Evolutionary conservation across 2,888 invertebrate genomes (phyloP).

Genomic region (Diploptera punctata): DNA sequence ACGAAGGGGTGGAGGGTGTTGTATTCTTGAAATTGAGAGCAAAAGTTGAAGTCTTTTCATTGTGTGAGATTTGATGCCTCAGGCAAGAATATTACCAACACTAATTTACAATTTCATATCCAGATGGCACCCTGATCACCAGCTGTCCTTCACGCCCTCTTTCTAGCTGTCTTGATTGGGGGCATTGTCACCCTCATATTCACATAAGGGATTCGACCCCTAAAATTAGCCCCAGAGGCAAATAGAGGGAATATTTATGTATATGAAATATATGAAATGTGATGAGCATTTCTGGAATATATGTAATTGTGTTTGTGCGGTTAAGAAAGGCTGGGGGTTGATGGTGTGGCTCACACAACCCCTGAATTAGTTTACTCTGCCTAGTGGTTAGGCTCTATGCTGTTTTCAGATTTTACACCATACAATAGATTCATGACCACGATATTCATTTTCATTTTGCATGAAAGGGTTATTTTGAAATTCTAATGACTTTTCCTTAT

Average conservation of each 20-base stretch:
- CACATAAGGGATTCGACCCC: conserved; percentile 17
- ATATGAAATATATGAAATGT: conserved; percentile 27
- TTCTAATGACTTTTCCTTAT: too few species aligned
- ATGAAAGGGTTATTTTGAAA: too few species aligned
- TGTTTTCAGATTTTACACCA: too few species aligned
- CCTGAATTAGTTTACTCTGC: not conserved
- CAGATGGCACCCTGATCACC: conserved; percentile 25
- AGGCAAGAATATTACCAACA: conserved; percentile 3
- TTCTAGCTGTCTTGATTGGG: conserved; percentile 12
- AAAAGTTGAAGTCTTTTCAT: too few species aligned
- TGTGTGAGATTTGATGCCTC: not conserved
- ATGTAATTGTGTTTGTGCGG: conserved; percentile 13
- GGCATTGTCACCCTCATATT: conserved; percentile 18
- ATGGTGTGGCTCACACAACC: not conserved
- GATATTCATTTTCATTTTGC: too few species aligned
- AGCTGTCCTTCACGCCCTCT: not conserved
- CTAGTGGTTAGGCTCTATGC: not conserved
- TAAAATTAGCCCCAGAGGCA: conserved; percentile 29
- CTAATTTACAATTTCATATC: conserved; percentile 33
- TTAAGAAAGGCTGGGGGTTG: not conserved
- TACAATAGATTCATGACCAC: too few species aligned
- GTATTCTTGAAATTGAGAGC: too few species aligned
- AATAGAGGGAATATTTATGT: conserved; percentile 27
- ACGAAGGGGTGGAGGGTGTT: not conserved
- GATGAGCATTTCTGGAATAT: conserved; percentile 21